A percentile compares a stretch with the other conserved stretches of the same genome.
Conservation (phyloP, 2,797 vertebrate genomes). For the Clarias pachynema region DNA sequence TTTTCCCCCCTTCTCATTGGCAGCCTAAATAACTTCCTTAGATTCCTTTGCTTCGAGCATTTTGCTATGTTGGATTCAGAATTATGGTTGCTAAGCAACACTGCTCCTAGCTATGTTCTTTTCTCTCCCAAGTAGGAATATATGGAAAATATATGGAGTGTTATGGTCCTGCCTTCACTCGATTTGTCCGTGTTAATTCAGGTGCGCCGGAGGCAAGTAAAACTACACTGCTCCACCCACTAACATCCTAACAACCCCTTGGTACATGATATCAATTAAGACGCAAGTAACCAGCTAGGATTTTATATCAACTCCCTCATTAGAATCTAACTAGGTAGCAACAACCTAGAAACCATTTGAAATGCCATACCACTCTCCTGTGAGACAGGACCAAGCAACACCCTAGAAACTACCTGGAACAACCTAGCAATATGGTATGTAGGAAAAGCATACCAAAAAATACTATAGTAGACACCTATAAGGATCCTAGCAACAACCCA, state of each 20-base stretch:
- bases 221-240: neutral
- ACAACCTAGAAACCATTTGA: neutral
- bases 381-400: neutral
- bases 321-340: neutral
- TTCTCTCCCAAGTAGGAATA: neutral
- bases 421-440: neutral
- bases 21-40: conserved; percentile 8
- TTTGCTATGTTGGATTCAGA: neutral
- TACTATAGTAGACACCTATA: neutral
- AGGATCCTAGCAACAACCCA: neutral
- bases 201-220: too few species aligned
- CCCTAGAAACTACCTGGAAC: neutral
- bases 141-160: neutral
- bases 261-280: neutral
- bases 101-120: too few species aligned
- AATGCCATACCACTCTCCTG: neutral
- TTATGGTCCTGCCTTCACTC: neutral
- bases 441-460: neutral
- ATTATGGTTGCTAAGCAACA: neutral
- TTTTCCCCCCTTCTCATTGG: neutral
- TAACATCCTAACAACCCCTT: neutral
- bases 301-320: neutral
- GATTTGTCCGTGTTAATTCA: neutral
- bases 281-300: neutral
- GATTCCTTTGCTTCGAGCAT: neutral